Percentiles rank a stretch among this genome's conserved stretches.
These are phyloP conservation scores for Capromys pilorides DNA, from an alignment of 2,797 vertebrate genomes.

Conservation along the genomic window DNA sequence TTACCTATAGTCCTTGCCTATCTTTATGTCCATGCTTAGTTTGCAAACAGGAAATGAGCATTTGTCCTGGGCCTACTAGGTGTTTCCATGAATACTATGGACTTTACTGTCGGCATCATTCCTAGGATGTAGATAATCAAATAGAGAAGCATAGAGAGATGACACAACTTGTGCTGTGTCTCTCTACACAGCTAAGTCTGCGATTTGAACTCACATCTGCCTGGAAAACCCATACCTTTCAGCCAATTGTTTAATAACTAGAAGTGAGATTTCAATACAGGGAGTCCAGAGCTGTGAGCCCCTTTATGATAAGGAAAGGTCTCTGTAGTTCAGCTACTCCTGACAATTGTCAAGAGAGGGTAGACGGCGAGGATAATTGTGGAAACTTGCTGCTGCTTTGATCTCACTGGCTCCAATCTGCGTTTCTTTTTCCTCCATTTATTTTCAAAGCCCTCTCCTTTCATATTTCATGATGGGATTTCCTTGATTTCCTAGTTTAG, in stretches of 20 bases:
- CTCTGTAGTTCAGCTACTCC: not conserved
- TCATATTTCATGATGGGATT: not conserved
- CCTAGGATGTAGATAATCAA: not conserved
- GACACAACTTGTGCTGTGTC: not conserved
- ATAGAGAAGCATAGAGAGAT: not conserved
- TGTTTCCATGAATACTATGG: not conserved
- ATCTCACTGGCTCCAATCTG: not conserved
- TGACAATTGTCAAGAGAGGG: not conserved
- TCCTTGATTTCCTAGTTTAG: constrained; percentile 51
- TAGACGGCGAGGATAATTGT: not conserved
- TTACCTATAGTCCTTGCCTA: not conserved
- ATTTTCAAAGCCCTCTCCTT: not conserved
- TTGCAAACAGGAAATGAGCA: not conserved
- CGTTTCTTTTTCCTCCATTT: not conserved
- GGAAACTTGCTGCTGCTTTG: constrained; percentile 7
- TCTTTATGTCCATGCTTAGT: not conserved
- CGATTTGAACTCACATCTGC: not conserved
- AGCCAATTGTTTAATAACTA: not conserved
- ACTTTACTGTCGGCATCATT: not conserved
- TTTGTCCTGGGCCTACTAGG: not conserved
- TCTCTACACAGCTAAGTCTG: not conserved
- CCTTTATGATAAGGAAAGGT: not conserved
- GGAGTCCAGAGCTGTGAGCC: not conserved
- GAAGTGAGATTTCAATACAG: constrained; percentile 53
- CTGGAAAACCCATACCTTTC: not conserved